Conservation (phyloP, 2,797 vertebrate species). For the Gobionotothen gibberifrons region DNA sequence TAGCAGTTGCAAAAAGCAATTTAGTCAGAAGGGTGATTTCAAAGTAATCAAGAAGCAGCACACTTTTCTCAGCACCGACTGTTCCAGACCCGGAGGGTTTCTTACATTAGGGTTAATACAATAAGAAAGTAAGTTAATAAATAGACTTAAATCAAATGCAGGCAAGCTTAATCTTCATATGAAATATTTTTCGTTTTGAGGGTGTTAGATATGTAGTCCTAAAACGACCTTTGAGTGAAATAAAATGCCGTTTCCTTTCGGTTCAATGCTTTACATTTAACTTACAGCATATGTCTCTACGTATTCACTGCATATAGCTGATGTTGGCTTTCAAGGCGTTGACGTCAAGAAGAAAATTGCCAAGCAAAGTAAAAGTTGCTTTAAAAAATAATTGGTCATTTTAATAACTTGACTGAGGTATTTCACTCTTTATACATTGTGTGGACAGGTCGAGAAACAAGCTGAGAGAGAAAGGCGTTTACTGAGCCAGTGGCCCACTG, state of each 20-base stretch:
- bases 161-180: not conserved
- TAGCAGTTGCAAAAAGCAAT: slow-evolving; percentile 4
- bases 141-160: not conserved
- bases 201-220: not conserved
- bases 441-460: slow-evolving; percentile 30
- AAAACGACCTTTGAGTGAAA: not conserved
- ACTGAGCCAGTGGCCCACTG: slow-evolving; percentile 73
- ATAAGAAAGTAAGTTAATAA: not conserved
- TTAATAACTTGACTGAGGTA: not conserved
- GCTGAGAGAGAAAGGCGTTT: slow-evolving; percentile 20
- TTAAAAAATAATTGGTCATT: not conserved
- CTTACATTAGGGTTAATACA: slow-evolving; percentile 13
- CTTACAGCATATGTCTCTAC: not conserved
- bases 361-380: not conserved
- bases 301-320: not conserved
- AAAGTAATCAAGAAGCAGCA: slow-evolving; percentile 2
- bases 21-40: slow-evolving; percentile 7
- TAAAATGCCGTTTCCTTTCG: not conserved
- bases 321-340: not conserved
- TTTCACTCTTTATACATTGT: not conserved
- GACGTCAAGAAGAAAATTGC: not conserved
- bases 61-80: slow-evolving; percentile 1
- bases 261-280: not conserved
- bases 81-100: slow-evolving; percentile 13
- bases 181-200: not conserved